Conservation (phyloP, 53 echinoderm and acorn worm species). For the Paracentrotus lividus region DNA sequence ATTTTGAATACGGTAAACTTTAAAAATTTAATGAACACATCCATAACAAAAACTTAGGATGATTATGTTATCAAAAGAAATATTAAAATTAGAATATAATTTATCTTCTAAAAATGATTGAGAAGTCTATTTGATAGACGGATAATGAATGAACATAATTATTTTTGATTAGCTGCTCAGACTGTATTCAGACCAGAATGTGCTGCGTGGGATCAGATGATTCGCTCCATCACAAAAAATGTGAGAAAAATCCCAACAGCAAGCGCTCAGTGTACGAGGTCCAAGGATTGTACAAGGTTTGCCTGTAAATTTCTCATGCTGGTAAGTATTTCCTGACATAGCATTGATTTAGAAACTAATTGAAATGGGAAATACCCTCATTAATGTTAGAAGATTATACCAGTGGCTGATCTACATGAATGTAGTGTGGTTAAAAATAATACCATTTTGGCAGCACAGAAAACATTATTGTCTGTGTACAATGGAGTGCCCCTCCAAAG, state of each 20-base stretch:
- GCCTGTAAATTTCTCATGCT: constrained; percentile 68
- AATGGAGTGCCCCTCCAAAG: too few relatives aligned
- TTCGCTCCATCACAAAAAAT: constrained; percentile 36
- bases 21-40: neutral
- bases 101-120: neutral
- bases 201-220: constrained; percentile 62
- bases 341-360: too few relatives aligned
- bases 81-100: neutral
- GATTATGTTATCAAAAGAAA: neutral
- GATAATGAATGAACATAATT: neutral
- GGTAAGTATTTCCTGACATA: constrained; percentile 17
- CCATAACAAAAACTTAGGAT: neutral
- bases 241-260: constrained; percentile 55
- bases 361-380: too few relatives aligned
- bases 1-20: too few relatives aligned
- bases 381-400: too few relatives aligned
- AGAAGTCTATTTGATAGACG: neutral
- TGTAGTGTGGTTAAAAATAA: too few relatives aligned
- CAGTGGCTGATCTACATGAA: too few relatives aligned
- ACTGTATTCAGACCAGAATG: constrained; percentile 56
- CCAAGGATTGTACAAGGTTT: constrained; percentile 59
- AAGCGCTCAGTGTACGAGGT: constrained; percentile 51
- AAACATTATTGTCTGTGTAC: too few relatives aligned
- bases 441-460: too few relatives aligned
- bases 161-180: constrained; percentile 27